A percentile compares a stretch with the other conserved stretches of the same genome.
Evolutionary conservation across 1,140 invertebrate species (phyloP).

Genomic region (Cardiocondyla obscurior): DNA sequence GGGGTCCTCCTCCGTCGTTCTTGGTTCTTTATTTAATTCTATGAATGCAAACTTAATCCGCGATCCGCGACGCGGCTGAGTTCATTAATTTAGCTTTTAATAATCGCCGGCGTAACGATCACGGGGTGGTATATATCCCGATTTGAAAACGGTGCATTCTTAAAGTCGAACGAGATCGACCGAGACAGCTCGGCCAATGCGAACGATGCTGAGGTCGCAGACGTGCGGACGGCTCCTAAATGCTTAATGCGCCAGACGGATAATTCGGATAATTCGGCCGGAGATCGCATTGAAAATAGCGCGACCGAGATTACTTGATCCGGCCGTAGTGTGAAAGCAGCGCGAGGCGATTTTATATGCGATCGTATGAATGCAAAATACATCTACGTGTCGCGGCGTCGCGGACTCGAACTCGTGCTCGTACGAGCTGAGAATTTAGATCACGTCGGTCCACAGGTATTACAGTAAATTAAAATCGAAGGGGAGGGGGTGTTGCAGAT

Average conservation of each 20-base stretch:
- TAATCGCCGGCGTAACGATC: background rate
- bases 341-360: constrained; percentile 62
- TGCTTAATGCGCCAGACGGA: constrained; percentile 77
- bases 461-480: constrained; percentile 17
- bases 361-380: constrained; percentile 47
- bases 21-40: background rate
- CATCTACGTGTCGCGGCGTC: background rate
- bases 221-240: constrained; percentile 70
- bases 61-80: background rate
- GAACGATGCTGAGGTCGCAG: constrained; percentile 63
- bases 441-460: constrained; percentile 7
- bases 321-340: constrained; percentile 52
- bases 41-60: background rate
- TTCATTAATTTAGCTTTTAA: background rate
- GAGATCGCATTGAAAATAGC: constrained; percentile 76
- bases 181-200: constrained; percentile 33
- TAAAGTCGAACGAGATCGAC: constrained; percentile 55
- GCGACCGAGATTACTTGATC: constrained; percentile 69
- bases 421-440: background rate
- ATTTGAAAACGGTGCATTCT: constrained; percentile 17
- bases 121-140: background rate
- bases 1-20: no score
- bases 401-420: background rate
- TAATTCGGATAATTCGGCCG: constrained; percentile 76
- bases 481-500: background rate